Percentiles rank a stretch among this genome's conserved stretches.
Evolutionary conservation across 2,888 invertebrate genomes (phyloP).

Genomic region (Tipula vernalis): DNA sequence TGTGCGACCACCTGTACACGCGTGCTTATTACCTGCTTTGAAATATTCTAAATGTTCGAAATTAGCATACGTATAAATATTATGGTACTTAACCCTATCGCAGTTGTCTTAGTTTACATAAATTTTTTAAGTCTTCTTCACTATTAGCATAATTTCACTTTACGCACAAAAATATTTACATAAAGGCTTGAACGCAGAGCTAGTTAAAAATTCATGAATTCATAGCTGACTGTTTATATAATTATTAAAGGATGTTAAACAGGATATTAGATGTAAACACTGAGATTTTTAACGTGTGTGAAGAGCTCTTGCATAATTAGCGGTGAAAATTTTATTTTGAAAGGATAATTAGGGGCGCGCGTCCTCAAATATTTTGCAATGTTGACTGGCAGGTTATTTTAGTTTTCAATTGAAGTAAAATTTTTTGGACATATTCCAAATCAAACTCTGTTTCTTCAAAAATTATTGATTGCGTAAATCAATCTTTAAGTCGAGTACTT

Average conservation of each 20-base stretch:
- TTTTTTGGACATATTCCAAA: too few relatives aligned
- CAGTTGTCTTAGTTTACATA: neutral
- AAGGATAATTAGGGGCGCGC: neutral
- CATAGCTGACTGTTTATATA: neutral
- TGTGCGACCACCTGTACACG: neutral
- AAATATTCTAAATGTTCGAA: neutral
- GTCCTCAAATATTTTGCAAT: neutral
- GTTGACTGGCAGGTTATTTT: too few relatives aligned
- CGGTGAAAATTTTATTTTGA: neutral
- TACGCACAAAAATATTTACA: neutral
- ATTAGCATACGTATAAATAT: neutral
- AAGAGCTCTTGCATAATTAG: neutral
- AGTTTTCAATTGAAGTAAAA: too few relatives aligned
- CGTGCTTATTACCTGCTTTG: neutral
- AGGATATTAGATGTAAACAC: neutral
- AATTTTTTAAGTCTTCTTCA: neutral
- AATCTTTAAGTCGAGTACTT: too few relatives aligned
- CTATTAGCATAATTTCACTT: neutral
- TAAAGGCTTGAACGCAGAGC: neutral
- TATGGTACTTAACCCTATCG: neutral
- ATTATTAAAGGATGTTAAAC: neutral
- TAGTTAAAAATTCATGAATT: neutral
- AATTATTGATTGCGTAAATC: too few relatives aligned
- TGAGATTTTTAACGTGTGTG: neutral
- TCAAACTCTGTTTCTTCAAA: too few relatives aligned